These are phyloP conservation scores for Microplitis deprimator DNA, from an alignment of 2,888 invertebrate species.

Conservation along the genomic window DNA sequence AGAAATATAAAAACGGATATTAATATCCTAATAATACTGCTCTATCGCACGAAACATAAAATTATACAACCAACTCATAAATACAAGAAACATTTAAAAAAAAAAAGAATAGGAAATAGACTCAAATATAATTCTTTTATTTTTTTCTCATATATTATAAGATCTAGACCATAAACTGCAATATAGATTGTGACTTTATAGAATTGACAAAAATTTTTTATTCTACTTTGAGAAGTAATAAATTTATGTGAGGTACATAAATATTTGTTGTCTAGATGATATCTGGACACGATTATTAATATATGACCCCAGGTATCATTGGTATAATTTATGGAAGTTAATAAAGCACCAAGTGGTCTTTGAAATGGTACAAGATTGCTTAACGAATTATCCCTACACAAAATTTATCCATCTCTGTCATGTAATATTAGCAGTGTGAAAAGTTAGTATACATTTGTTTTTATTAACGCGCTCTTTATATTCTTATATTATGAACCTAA, in stretches of 20 bases:
- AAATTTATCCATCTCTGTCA: neutral
- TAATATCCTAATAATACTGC: neutral
- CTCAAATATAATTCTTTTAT: neutral
- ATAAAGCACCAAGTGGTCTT: constrained; percentile 33
- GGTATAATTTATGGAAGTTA: constrained; percentile 45
- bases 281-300: constrained; percentile 38
- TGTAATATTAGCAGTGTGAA: neutral
- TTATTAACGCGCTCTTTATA: neutral
- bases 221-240: constrained; percentile 8
- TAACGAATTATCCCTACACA: constrained; percentile 5
- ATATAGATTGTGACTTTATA: neutral
- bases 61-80: neutral
- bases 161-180: constrained; percentile 4
- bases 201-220: constrained; percentile 16
- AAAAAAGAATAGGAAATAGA: neutral
- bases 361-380: constrained; percentile 42
- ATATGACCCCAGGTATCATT: constrained; percentile 45
- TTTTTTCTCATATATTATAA: neutral
- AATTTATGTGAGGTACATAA: constrained; percentile 19
- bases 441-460: neutral
- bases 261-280: constrained; percentile 28
- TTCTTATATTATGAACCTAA: neutral
- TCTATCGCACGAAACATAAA: neutral
- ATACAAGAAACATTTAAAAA: neutral
- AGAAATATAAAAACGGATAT: neutral